Evolutionary conservation across 2,797 vertebrate genomes (phyloP).

Genomic region (Taenioides sp.): DNA sequence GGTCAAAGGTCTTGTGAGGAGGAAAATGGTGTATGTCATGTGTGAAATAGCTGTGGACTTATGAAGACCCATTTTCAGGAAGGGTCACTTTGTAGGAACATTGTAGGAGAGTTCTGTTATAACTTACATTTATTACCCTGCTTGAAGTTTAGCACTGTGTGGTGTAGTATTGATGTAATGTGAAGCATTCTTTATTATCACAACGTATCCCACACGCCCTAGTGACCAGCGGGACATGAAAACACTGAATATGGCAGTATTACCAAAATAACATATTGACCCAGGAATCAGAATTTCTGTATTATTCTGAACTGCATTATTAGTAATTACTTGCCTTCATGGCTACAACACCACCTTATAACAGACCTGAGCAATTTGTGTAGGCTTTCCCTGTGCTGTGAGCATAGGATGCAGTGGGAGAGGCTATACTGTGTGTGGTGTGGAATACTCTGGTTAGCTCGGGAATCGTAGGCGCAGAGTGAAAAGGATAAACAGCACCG

Average conservation of each 20-base stretch:
- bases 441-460: conserved; percentile 55
- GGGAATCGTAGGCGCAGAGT: conserved; percentile 39
- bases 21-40: conserved; percentile 5
- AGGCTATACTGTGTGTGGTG: conserved; percentile 40
- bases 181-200: background rate
- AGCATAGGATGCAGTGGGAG: conserved; percentile 45
- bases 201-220: no score
- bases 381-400: conserved; percentile 30
- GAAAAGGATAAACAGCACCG: conserved; percentile 42
- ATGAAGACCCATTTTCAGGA: conserved; percentile 1
- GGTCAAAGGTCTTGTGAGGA: conserved; percentile 20
- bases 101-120: background rate
- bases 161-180: background rate
- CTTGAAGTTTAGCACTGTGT: background rate
- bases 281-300: background rate
- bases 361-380: conserved; percentile 12
- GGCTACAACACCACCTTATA: background rate
- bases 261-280: background rate
- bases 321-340: background rate
- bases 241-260: background rate
- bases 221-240: background rate
- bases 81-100: background rate
- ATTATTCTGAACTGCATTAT: background rate
- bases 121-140: background rate
- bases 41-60: conserved; percentile 30